These are phyloP conservation scores for Pasiphila rectangulata DNA, from an alignment of 2,888 invertebrate species.

Conservation along the genomic window DNA sequence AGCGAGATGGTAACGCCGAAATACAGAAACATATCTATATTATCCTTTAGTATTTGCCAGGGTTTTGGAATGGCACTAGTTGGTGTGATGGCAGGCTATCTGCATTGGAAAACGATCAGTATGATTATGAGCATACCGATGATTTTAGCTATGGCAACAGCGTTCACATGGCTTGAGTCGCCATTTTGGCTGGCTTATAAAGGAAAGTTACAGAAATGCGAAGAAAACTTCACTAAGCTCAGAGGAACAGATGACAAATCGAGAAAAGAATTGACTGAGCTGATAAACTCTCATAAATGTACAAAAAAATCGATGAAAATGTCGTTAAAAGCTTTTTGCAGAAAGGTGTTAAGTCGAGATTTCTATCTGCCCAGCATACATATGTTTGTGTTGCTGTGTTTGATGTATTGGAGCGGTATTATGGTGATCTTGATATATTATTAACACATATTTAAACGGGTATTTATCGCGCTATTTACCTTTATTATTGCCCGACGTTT, in stretches of 20 bases:
- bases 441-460: no score
- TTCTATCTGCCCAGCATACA: constrained; percentile 30
- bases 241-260: constrained; percentile 26
- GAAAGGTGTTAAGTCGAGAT: constrained; percentile 17
- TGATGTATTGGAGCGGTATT: constrained; percentile 30
- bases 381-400: constrained; percentile 13
- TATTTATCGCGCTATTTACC: no score
- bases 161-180: constrained; percentile 29
- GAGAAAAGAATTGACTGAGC: constrained; percentile 20
- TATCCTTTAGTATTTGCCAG: constrained; percentile 7
- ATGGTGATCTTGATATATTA: constrained; percentile 12
- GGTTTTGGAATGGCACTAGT: constrained; percentile 13
- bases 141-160: constrained; percentile 14
- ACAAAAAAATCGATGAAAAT: not conserved
- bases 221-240: constrained; percentile 26
- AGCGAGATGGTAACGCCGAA: constrained; percentile 26
- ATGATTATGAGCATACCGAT: constrained; percentile 19
- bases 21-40: constrained; percentile 15
- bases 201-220: constrained; percentile 25
- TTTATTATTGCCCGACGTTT: no score
- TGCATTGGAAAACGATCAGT: constrained; percentile 24
- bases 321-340: not conserved
- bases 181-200: constrained; percentile 32
- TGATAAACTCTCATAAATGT: constrained; percentile 12
- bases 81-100: constrained; percentile 12